Evolutionary conservation across 1,140 invertebrate species (phyloP), one percentile per base, ranked within the genome.

Genomic region (Aphidius ervi): DNA sequence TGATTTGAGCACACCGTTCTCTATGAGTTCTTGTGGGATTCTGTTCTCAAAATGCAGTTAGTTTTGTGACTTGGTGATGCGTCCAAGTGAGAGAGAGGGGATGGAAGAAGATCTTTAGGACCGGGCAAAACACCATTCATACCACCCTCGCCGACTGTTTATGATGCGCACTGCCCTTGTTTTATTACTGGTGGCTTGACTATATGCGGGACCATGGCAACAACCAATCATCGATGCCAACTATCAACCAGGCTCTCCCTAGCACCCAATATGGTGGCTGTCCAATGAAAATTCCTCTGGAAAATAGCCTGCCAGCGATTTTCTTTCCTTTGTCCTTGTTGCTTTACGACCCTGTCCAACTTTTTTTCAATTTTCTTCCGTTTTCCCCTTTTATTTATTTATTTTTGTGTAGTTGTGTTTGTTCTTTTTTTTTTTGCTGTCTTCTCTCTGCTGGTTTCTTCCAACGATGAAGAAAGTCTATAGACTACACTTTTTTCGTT

Each of bases 21-120:
- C 70, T 70, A 71, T 74, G 76, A 78, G 72, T 78, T 76, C 77
- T 78, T 78, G 75, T 74, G 73, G 75, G 76, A 76, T 78, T 78
- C 77, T 79, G 77, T 74, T 72, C 73, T 68, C 72, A 74, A 78
- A 79, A 79, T 77, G 76, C 71, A 78, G 77, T 79, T 78, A 79
- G 74, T 74, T 71, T 65, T 64, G 69, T 71, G 73, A 76, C 72
- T 70, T 59, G 63, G 70, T 68, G 68, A 59, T 59, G 54, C 59
- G 53, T 57, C 60, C 61, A 40, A 61, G 68, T 70, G 70, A 65
- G 46, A 48, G 41, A 42, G 58, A 52, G 60, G 61, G 57, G 63
- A n/a, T n/a, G 39, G n/a, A 42, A 42, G 52, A 59, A 60, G 65
- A 31, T 31, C 23, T 1, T 31, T 31, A 31, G 2, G 23, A 31